Percentiles rank a stretch among this genome's conserved stretches.
phyloP scores from a whole-genome alignment of 2,888 invertebrate genomes.

The Molorchus minor region DNA sequence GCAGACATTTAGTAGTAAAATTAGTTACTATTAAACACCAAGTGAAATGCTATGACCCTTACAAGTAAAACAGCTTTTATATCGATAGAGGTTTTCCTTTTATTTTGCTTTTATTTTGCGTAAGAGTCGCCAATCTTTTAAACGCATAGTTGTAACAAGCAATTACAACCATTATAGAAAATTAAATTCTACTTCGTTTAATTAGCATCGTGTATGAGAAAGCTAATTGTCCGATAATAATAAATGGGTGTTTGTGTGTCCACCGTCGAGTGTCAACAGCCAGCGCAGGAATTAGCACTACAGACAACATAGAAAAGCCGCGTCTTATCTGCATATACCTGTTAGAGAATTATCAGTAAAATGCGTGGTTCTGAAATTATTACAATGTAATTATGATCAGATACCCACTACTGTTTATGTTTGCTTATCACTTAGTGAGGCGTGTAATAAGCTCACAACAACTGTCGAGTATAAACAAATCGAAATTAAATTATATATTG shows the following conservation, averaged over 20 bases:
- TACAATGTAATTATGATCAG: slow-evolving; percentile 46
- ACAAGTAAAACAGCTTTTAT: no score
- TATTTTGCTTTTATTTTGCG: no score
- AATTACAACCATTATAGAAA: no score
- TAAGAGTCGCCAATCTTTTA: no score
- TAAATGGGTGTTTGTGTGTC: not conserved
- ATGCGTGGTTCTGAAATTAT: slow-evolving; percentile 33
- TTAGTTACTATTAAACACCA: no score
- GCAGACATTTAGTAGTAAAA: no score
- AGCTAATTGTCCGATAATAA: no score
- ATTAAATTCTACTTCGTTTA: no score
- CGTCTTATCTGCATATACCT: slow-evolving; percentile 20
- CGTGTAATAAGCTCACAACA: slow-evolving; percentile 58
- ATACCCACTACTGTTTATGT: slow-evolving; percentile 53
- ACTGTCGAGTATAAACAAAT: slow-evolving; percentile 48
- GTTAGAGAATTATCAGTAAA: slow-evolving; percentile 23
- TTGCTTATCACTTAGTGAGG: slow-evolving; percentile 59
- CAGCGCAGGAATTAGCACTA: slow-evolving; percentile 11
- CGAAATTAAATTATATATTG: slow-evolving; percentile 42
- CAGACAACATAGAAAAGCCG: slow-evolving; percentile 6
- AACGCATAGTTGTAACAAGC: no score
- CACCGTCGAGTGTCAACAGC: not conserved
- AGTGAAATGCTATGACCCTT: no score
- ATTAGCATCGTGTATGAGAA: no score
- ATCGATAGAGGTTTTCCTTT: no score